These are phyloP conservation scores for Anguilla anguilla DNA, from an alignment of 2,797 vertebrate genomes.

Conservation along the genomic window DNA sequence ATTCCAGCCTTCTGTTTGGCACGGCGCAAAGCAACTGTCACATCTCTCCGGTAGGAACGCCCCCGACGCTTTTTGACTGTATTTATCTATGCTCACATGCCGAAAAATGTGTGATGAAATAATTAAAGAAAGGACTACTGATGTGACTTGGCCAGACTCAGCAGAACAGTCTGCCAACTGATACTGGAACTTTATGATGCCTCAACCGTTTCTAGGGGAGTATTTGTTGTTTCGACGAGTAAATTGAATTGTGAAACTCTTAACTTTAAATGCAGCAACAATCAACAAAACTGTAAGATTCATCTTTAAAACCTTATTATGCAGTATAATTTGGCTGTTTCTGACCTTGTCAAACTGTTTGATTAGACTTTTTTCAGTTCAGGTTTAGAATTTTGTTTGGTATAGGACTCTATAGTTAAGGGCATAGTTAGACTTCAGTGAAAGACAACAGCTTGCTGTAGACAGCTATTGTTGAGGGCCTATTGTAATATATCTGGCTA, in stretches of 20 bases:
- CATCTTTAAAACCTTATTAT: not conserved
- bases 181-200: not conserved
- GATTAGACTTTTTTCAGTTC: not conserved
- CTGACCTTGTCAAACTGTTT: not conserved
- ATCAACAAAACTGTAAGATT: not conserved
- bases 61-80: constrained; percentile 16
- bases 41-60: constrained; percentile 11
- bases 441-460: not conserved
- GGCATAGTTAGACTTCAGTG: not conserved
- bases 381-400: not conserved
- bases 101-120: not conserved
- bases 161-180: not conserved
- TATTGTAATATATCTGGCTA: not conserved
- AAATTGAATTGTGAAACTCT: not conserved
- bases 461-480: not conserved
- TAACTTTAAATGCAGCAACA: not conserved
- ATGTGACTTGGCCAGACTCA: not conserved
- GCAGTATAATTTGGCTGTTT: not conserved
- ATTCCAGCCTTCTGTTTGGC: constrained; percentile 4
- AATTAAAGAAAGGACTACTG: constrained; percentile 13
- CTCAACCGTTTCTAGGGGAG: not conserved
- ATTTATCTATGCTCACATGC: not conserved
- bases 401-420: not conserved
- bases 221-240: not conserved
- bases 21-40: constrained; percentile 12